These are phyloP conservation scores for Epizoanthus rinbou DNA, from an alignment of 92 coral and sea anemone genomes.

Conservation along the genomic window DNA sequence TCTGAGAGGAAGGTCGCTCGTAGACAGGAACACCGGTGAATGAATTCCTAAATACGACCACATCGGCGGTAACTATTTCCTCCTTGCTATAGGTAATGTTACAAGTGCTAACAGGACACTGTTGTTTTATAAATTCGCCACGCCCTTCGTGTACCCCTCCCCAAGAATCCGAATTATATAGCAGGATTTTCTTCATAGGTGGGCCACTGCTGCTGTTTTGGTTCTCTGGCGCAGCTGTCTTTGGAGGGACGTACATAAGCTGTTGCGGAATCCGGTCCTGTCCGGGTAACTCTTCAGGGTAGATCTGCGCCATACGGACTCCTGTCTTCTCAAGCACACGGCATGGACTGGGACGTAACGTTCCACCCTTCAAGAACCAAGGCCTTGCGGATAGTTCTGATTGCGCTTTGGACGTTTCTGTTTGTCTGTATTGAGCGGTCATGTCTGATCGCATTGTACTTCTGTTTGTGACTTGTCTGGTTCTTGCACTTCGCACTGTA, in stretches of 20 bases:
- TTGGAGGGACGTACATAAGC: constrained; percentile 25
- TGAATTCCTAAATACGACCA: background rate
- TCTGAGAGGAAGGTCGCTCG: constrained; percentile 12
- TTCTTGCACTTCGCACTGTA: too few relatives aligned
- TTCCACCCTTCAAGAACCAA: constrained; percentile 12
- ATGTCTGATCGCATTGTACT: too few relatives aligned
- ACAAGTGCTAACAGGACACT: constrained; percentile 26
- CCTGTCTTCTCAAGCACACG: constrained; percentile 1
- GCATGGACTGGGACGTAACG: background rate
- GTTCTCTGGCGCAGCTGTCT: background rate
- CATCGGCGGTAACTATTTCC: background rate
- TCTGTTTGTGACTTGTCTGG: too few relatives aligned
- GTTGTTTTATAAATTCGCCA: background rate
- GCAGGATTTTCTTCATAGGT: background rate
- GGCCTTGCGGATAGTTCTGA: background rate
- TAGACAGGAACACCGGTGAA: too few relatives aligned
- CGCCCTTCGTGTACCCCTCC: constrained; percentile 17
- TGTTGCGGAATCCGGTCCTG: constrained; percentile 31
- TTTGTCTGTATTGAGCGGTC: too few relatives aligned
- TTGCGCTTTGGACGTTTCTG: too few relatives aligned
- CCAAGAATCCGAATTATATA: background rate
- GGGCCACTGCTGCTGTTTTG: too few relatives aligned
- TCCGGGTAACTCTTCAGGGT: constrained; percentile 19
- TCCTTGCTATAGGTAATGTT: background rate
- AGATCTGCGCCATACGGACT: constrained; percentile 11